phyloP scores from a whole-genome alignment of 2,888 invertebrate genomes.

The Andrena chrysosceles region DNA sequence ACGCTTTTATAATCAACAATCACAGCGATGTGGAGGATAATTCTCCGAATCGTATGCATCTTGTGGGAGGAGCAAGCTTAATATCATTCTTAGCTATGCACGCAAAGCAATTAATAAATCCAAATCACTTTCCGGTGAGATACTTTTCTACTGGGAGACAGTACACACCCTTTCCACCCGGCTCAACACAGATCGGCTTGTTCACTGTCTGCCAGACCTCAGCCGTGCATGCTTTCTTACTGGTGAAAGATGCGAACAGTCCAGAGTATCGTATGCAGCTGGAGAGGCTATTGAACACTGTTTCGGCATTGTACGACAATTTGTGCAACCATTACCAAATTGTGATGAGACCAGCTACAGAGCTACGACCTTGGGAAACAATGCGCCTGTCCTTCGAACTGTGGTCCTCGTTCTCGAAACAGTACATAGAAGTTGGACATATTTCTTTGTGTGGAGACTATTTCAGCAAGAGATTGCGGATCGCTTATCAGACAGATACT shows the following conservation, averaged over 20 bases:
- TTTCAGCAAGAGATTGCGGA: constrained; percentile 91
- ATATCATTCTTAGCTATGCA: constrained; percentile 91
- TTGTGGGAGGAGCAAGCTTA: constrained; percentile 91
- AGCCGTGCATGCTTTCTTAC: constrained; percentile 88
- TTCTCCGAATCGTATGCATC: constrained; percentile 88
- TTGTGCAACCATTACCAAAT: constrained; percentile 90
- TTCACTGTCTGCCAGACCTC: constrained; percentile 90
- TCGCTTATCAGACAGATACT: constrained; percentile 88
- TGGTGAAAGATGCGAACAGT: constrained; percentile 84
- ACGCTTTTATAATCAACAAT: constrained; percentile 88
- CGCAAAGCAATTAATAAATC: constrained; percentile 88
- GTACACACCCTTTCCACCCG: constrained; percentile 86
- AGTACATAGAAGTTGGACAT: constrained; percentile 91
- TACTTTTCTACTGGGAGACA: constrained; percentile 90
- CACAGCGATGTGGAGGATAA: constrained; percentile 86
- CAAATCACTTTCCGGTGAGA: constrained; percentile 89
- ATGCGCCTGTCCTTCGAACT: constrained; percentile 90
- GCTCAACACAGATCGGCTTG: constrained; percentile 85
- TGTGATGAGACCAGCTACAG: constrained; percentile 87
- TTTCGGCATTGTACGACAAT: constrained; percentile 88
- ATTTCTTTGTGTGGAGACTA: constrained; percentile 90
- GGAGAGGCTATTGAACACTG: constrained; percentile 86
- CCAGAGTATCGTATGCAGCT: constrained; percentile 86
- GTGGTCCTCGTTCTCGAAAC: constrained; percentile 88
- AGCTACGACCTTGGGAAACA: constrained; percentile 89